Evolutionary conservation across 2,797 vertebrate species (phyloP).

Genomic region (Poeciliopsis turneri): DNA sequence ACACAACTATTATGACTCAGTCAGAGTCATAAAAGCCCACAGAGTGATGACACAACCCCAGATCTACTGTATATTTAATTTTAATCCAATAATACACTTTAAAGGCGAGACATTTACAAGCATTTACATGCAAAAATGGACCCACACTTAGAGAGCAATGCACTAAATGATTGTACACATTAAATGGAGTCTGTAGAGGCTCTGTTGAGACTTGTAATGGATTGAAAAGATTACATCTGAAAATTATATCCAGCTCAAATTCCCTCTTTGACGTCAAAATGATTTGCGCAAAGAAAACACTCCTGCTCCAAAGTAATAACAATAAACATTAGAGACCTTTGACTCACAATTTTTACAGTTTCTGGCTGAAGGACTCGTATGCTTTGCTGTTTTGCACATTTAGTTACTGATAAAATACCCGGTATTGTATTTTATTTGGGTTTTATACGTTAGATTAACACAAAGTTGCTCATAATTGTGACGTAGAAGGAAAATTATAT

Average conservation of each 20-base stretch:
- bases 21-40: conserved; percentile 17
- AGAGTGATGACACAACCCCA: background rate
- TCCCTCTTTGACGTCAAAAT: conserved; percentile 34
- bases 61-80: background rate
- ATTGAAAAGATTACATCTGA: conserved; percentile 21
- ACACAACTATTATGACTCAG: background rate
- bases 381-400: background rate
- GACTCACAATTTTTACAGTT: conserved; percentile 1
- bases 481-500: background rate
- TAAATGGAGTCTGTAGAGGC: background rate
- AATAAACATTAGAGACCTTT: conserved; percentile 9
- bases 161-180: conserved; percentile 10
- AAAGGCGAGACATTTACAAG: background rate
- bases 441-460: background rate
- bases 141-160: background rate
- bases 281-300: background rate
- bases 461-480: background rate
- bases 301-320: background rate
- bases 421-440: background rate
- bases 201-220: conserved; percentile 5
- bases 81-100: conserved; percentile 1
- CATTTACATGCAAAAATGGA: background rate
- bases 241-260: conserved; percentile 28
- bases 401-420: background rate
- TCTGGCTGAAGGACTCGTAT: background rate